Evolutionary conservation across 2,888 invertebrate genomes (phyloP), one percentile per base, ranked within the genome.

Genomic region (Boloria euphrosyne): DNA sequence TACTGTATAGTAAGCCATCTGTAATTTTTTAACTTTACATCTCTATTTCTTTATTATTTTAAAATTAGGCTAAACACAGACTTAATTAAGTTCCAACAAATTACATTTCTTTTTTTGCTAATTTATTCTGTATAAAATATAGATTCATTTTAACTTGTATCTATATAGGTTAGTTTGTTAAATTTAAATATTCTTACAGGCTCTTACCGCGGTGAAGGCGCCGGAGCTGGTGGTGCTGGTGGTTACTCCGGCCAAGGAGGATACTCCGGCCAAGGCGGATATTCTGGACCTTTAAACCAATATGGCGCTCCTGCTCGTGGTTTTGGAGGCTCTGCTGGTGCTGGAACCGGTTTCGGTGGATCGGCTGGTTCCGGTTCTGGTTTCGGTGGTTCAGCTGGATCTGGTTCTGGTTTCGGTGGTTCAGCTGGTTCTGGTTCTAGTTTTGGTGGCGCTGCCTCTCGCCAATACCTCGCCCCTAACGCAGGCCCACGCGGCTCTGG

Each of bases 141-240:
- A 7, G 10, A 38, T 38, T 10, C 31, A 38, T 38, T 38, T 38
- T 38, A 38, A 38, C 10, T 38, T 38, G 10, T 10, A 10, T 38
- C 7, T 38, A 2, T 38, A 1, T 38, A 38, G 10, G 10, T 22
- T 16, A 3, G 17, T 14, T 14, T 3, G 5, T 5, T 16, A 46
- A 46, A 13, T 27, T 46, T n/a, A n/a, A 22, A 57, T 59, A 31
- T 50, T 22, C 47, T 79, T 83, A 1, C 80, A 92, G 91, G 91
- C 69, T 76, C 86, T 31, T 92, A 92, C 87, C 87, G 81, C 77
- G 91, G 90, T 74, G 91, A 91, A 68, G 91, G 89, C 4, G 87
- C 85, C 31, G 85, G 83, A 16, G 74, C 74, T 38, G 74, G 74
- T 13, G 67, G 75, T 50, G 73, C 44, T 2, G 57, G 73, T 55